These are phyloP conservation scores for Aphodius granarius DNA, from an alignment of 2,888 invertebrate genomes.

Conservation along the genomic window DNA sequence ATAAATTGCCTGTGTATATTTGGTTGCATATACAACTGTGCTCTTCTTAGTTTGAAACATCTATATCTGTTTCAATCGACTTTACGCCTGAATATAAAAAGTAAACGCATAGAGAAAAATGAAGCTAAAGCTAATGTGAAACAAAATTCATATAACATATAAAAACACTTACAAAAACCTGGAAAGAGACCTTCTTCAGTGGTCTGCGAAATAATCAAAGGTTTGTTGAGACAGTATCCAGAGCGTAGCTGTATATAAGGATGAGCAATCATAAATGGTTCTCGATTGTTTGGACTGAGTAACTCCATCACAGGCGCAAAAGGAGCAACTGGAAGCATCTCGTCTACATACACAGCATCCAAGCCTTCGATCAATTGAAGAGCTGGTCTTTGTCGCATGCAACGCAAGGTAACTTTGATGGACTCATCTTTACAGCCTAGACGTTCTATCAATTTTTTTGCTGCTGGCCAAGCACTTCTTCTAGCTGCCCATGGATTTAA, in stretches of 20 bases:
- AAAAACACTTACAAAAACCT: slow-evolving; percentile 57
- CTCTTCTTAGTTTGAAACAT: too few species aligned
- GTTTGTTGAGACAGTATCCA: slow-evolving; percentile 62
- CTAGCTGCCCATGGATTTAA: slow-evolving; percentile 58
- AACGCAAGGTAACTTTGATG: slow-evolving; percentile 57
- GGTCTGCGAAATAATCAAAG: slow-evolving; percentile 66
- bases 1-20: too few species aligned
- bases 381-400: slow-evolving; percentile 62
- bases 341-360: neutral
- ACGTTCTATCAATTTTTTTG: slow-evolving; percentile 58
- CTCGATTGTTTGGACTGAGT: slow-evolving; percentile 32
- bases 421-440: slow-evolving; percentile 62
- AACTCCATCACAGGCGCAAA: slow-evolving; percentile 69
- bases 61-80: too few species aligned
- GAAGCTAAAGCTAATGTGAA: too few species aligned
- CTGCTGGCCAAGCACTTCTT: slow-evolving; percentile 59
- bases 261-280: slow-evolving; percentile 62
- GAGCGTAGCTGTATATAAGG: slow-evolving; percentile 62
- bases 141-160: too few species aligned
- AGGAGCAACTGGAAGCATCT: slow-evolving; percentile 61
- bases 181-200: slow-evolving; percentile 72
- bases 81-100: too few species aligned
- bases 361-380: slow-evolving; percentile 59
- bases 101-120: too few species aligned
- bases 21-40: too few species aligned